Conservation (phyloP, 2,113 vertebrate species). For the Burhinus bistriatus region DNA sequence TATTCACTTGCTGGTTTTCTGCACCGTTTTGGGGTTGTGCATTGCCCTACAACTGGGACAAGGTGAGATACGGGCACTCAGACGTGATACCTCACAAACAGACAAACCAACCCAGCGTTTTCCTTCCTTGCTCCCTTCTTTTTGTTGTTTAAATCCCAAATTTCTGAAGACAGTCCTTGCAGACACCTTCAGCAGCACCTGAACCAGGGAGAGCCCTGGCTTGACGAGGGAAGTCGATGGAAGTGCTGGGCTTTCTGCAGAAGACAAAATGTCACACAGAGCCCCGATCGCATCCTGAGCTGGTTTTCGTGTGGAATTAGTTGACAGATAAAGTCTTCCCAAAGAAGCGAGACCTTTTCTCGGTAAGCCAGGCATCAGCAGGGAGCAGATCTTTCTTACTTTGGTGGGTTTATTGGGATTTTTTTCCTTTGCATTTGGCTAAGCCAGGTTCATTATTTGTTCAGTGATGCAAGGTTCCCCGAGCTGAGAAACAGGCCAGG, state of each 20-base stretch:
- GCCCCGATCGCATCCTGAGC: rapidly evolving
- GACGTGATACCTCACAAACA: rapidly evolving
- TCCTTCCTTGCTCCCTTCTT: neutral
- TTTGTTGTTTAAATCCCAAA: neutral
- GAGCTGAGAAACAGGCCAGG: neutral
- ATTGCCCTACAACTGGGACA: rapidly evolving
- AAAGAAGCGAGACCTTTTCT: neutral
- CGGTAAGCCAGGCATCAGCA: neutral
- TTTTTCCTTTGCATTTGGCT: neutral
- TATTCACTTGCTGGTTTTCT: neutral
- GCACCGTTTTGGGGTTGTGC: rapidly evolving
- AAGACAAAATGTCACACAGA: rapidly evolving
- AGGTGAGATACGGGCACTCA: rapidly evolving
- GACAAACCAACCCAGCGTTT: neutral
- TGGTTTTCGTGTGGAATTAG: neutral
- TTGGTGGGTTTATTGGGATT: neutral
- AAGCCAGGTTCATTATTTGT: neutral
- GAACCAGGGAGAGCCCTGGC: too few relatives aligned
- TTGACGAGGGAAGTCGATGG: rapidly evolving
- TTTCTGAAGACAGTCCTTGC: neutral
- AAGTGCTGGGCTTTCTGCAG: neutral
- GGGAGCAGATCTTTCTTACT: neutral
- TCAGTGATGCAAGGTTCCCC: neutral
- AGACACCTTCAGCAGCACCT: neutral
- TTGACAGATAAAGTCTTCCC: too few relatives aligned